Evolutionary conservation across 2,888 invertebrate species (phyloP), one percentile per base, ranked within the genome.

Genomic region (Cotesia congregata): DNA sequence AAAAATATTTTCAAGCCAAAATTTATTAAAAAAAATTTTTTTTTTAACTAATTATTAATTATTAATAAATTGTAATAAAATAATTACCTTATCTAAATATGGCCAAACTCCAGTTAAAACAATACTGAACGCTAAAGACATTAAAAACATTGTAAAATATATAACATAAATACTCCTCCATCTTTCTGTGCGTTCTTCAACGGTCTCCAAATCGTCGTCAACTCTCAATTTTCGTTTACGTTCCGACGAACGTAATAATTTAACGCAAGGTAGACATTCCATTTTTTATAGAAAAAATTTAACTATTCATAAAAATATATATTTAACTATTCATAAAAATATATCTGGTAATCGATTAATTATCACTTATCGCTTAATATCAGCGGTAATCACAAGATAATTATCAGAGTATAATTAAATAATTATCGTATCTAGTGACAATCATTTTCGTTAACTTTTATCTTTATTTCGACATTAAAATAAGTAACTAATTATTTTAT

Each of bases 101-200:
- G 96, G 96, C 95, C 95, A 97, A 68, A 96, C 95, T 75, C 96
- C 96, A 0, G 96, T 96, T 67, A 97, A 91, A 82, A 95, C 94
- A 82, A 96, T 95, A 88, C 96, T 96, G 90, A 96, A 96, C 39
- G 96, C 96, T 71, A 97, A 91, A 0, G 96, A 95, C 93, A 96
- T 96, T 81, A 96, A 92, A 90, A 97, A 96, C 94, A 96, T 96
- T 75, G 96, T 96, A 89, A 96, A 96, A 90, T 96, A 96, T 85
- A 96, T 94, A 65, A 95, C 92, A 85, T 94, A 93, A 79, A 96
- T 92, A 80, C 96, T 96, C 81, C 93, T 92, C 94, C 95, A 95
- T 90, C 96, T 91, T 87, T 93, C 92, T 82, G 91, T 91, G 82
- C 93, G 93, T 87, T 96, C 93, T 77, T 90, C 90, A 65, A 90